Conservation (phyloP, 2,113 vertebrate species). For the Serinus canaria region DNA sequence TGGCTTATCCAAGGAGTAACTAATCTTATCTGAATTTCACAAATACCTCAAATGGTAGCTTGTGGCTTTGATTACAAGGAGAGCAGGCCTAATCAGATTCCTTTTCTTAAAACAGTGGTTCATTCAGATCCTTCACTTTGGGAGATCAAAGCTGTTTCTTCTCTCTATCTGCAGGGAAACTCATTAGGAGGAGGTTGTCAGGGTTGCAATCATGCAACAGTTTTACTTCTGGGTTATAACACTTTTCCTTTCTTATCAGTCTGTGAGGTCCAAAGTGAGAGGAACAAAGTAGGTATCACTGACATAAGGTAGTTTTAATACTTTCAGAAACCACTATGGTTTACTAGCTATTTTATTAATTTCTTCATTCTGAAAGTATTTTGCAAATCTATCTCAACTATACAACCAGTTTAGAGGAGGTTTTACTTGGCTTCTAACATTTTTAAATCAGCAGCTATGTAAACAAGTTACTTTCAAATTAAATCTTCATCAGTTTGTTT, state of each 20-base stretch:
- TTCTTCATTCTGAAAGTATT: background rate
- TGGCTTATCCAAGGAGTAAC: conserved; percentile 61
- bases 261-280: conserved; percentile 78
- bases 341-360: background rate
- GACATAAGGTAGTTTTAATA: conserved; percentile 68
- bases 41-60: conserved; percentile 78
- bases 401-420: background rate
- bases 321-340: background rate
- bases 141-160: conserved; percentile 79
- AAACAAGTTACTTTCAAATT: background rate
- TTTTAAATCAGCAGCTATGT: background rate
- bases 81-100: conserved; percentile 69
- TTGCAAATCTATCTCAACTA: background rate
- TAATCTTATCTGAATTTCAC: conserved; percentile 77
- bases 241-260: conserved; percentile 75
- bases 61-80: conserved; percentile 75
- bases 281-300: conserved; percentile 72
- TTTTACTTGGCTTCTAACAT: background rate
- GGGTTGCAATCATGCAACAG: conserved; percentile 77
- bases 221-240: conserved; percentile 76
- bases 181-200: conserved; percentile 77
- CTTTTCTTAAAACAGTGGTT: conserved; percentile 76
- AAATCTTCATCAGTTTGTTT: background rate
- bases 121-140: conserved; percentile 61
- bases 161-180: conserved; percentile 74